Percentiles rank a stretch among this genome's conserved stretches.
These are phyloP conservation scores for Plebejus argus DNA, from an alignment of 2,888 invertebrate genomes.

Conservation along the genomic window DNA sequence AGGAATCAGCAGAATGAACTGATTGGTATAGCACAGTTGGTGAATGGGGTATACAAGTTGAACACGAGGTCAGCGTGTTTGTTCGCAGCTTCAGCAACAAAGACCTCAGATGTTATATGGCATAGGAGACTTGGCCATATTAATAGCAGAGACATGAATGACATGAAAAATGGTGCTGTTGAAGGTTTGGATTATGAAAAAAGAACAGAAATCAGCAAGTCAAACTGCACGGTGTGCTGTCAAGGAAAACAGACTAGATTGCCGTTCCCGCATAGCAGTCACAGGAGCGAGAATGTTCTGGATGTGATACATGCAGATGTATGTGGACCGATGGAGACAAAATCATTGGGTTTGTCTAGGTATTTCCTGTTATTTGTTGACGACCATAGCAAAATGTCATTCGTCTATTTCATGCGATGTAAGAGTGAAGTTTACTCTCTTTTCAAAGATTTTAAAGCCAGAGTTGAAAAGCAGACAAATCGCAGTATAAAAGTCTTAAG, in stretches of 20 bases:
- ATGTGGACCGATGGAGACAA: constrained; percentile 32
- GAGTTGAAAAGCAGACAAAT: too few relatives aligned
- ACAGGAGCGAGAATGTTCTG: constrained; percentile 40
- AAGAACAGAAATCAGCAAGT: constrained; percentile 24
- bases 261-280: constrained; percentile 42
- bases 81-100: constrained; percentile 34
- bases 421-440: not conserved
- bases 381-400: constrained; percentile 12
- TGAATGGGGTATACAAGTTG: constrained; percentile 41
- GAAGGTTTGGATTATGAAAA: constrained; percentile 32
- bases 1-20: constrained; percentile 27
- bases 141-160: constrained; percentile 38
- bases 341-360: constrained; percentile 15
- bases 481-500: too few relatives aligned
- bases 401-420: not conserved
- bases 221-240: constrained; percentile 38
- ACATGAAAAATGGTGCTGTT: constrained; percentile 37
- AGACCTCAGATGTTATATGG: constrained; percentile 38
- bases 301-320: constrained; percentile 34
- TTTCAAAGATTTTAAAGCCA: too few relatives aligned
- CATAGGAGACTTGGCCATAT: constrained; percentile 40
- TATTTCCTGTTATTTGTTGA: constrained; percentile 32
- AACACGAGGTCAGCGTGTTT: constrained; percentile 29
- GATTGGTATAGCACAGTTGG: constrained; percentile 34
- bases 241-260: constrained; percentile 47